Base-by-base conservation (phyloP, 2,888 invertebrate genomes). In the Andrena fulva region DNA sequence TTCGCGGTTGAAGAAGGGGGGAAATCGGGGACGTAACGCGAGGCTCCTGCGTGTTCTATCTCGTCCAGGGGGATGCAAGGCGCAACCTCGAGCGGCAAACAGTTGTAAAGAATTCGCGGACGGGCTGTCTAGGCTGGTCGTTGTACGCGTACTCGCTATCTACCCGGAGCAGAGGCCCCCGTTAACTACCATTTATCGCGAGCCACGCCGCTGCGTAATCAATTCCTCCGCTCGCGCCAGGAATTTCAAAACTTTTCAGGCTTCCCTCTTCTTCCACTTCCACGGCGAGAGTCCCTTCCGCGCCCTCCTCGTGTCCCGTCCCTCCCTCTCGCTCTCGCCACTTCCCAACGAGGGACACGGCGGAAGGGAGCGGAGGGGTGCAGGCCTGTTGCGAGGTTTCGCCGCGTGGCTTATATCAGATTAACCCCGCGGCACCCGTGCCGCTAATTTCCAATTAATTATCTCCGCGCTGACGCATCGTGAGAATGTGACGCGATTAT, bases 81-180 rank as follows among this genome's bases (percentile, higher is more conserved):
- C 85, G 84, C 85, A 89, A 88, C 87, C 68, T 80, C 77, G 78
- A 80, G 85, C 78, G 81, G 92, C 92, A 92, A 92, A 92, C 92
- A 92, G 92, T 92, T 91, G 91, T 92, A 92, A 92, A 92, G 92
- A 92, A 92, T 91, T 91, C 87, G 89, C 80, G 85, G 80, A 71
- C 87, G 52, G 59, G 72, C 48, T 20, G 85, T 24, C 71, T 74
- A 71, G 80, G 64, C 66, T 59, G 52, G 76, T 52, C 59, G 74
- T 72, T 62, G 84, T 79, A 79, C 74, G 77, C 80, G 74, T 66
- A 70, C 78, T 73, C 89, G 90, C 90, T 92, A 92, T 92, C 92
- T 92, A 87, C 88, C 87, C 84, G 72, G 86, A 87, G 82, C 91
- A 90, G 91, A 85, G 82, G 56, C 82, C 77, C 82, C 84, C 82